phyloP scores from a whole-genome alignment of 2,113 vertebrate genomes.

The Rattus rattus region DNA sequence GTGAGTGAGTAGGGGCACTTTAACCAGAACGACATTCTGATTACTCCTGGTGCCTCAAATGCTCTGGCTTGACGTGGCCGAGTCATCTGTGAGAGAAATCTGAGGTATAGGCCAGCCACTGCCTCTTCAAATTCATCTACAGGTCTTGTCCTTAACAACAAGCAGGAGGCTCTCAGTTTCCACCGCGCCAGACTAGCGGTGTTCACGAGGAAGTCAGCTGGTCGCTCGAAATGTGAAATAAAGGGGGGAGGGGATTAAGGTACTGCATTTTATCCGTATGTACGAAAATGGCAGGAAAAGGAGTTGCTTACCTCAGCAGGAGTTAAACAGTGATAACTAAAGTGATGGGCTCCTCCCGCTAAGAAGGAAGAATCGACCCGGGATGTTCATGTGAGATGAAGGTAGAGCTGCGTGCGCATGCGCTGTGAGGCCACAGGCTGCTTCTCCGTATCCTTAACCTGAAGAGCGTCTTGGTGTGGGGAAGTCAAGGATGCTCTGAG shows the following conservation, averaged over 20 bases:
- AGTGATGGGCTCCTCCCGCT: neutral
- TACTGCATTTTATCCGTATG: neutral
- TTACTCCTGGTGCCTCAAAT: neutral
- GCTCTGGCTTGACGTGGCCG: neutral
- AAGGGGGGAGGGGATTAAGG: neutral
- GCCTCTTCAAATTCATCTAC: neutral
- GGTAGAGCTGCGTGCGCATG: neutral
- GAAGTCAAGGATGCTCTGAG: fast-evolving
- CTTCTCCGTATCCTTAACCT: neutral
- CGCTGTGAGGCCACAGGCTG: neutral
- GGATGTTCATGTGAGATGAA: neutral
- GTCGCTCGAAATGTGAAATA: neutral
- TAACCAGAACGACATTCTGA: neutral
- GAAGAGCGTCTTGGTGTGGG: neutral
- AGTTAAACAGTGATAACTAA: neutral
- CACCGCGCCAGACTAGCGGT: neutral
- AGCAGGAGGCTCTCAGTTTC: neutral
- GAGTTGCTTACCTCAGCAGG: neutral
- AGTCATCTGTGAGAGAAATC: neutral
- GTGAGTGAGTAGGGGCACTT: neutral
- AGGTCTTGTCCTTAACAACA: neutral
- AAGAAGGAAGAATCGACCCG: neutral
- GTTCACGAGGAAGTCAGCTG: neutral
- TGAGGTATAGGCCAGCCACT: neutral
- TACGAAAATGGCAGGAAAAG: neutral